These are phyloP conservation scores for Drosophila pachea DNA, from an alignment of 1,140 invertebrate species.

Conservation along the genomic window DNA sequence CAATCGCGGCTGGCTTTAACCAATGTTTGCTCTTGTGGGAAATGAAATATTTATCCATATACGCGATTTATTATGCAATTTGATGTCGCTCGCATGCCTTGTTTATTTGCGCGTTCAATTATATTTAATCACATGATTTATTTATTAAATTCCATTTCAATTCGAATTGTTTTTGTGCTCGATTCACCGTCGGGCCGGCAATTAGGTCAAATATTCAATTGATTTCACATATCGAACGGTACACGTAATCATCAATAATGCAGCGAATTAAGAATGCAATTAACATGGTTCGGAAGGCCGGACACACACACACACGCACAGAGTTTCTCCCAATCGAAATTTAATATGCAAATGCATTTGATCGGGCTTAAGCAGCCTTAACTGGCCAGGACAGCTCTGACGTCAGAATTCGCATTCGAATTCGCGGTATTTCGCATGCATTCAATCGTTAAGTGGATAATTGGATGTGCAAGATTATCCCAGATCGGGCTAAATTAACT, in stretches of 20 bases:
- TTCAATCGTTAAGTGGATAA: background rate
- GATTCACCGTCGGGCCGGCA: background rate
- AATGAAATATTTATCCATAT: no score
- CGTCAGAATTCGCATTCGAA: conserved; percentile 4
- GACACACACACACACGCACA: background rate
- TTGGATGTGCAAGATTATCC: background rate
- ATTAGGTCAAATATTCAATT: background rate
- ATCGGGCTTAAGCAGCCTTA: background rate
- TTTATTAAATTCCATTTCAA: background rate
- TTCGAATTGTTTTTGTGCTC: background rate
- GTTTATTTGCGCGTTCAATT: no score
- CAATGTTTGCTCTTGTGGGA: no score
- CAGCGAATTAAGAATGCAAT: conserved; percentile 8
- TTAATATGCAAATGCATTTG: conserved; percentile 10
- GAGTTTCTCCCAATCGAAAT: background rate
- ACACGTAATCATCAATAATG: conserved; percentile 1
- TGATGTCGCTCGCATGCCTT: no score
- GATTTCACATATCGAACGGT: background rate
- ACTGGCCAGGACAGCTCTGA: conserved; percentile 5
- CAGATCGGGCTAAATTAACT: background rate
- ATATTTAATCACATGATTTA: no score
- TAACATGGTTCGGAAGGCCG: background rate
- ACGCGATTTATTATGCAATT: no score
- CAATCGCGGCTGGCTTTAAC: no score
- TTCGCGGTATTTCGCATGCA: background rate